A percentile compares a stretch with the other conserved stretches of the same genome.
phyloP scores from a whole-genome alignment of 2,888 invertebrate species.

The Meiosimyza platycephala region DNA sequence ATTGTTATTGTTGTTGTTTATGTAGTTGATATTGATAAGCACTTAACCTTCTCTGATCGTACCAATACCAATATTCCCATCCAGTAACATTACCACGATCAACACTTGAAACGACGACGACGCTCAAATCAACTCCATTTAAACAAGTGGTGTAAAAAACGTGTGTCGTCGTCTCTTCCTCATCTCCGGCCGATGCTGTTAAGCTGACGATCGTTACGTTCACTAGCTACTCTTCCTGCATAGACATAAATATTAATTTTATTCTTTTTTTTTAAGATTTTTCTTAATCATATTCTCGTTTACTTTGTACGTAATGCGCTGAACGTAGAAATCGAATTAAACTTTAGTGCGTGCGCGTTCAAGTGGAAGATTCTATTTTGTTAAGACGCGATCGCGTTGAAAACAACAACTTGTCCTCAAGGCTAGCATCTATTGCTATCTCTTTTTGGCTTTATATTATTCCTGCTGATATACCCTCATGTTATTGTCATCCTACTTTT shows the following conservation, averaged over 20 bases:
- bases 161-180: constrained; percentile 4
- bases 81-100: too few relatives aligned
- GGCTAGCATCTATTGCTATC: constrained; percentile 4
- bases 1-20: constrained; percentile 11
- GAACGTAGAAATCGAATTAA: constrained; percentile 43
- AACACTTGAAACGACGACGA: too few relatives aligned
- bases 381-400: too few relatives aligned
- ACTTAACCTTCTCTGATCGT: constrained; percentile 42
- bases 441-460: background rate
- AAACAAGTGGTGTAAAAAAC: constrained; percentile 33
- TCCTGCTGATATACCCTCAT: background rate
- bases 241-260: constrained; percentile 36
- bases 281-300: background rate
- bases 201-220: background rate
- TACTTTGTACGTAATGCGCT: background rate
- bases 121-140: constrained; percentile 27
- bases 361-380: constrained; percentile 32
- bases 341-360: constrained; percentile 41
- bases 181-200: background rate
- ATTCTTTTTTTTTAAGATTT: background rate
- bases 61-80: background rate
- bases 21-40: constrained; percentile 38
- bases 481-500: background rate
- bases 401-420: constrained; percentile 2
- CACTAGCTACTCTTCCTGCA: constrained; percentile 4